Conservation (phyloP, 2,797 vertebrate genomes). For the Enteromius trimaculatus region DNA sequence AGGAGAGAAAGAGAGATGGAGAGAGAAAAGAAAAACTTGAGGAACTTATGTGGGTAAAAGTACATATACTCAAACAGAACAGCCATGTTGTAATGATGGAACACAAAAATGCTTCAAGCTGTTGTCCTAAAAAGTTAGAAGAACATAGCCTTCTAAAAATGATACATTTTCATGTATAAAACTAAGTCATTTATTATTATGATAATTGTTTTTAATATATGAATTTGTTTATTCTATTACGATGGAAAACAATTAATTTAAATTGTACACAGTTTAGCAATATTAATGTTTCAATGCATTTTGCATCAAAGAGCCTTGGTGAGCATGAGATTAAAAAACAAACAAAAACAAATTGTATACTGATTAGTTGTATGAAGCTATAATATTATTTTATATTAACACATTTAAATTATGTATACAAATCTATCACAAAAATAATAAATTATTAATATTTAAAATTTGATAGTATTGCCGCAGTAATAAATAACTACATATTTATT, state of each 20-base stretch:
- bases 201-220: background rate
- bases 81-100: background rate
- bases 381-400: background rate
- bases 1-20: background rate
- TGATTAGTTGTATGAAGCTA: too few species aligned
- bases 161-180: background rate
- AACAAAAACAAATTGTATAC: too few species aligned
- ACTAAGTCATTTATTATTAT: background rate
- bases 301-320: too few species aligned
- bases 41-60: background rate
- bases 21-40: background rate
- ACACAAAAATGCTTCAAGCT: background rate
- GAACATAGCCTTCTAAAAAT: background rate
- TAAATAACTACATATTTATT: slow-evolving; percentile 4
- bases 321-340: too few species aligned
- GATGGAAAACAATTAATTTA: too few species aligned
- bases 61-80: background rate
- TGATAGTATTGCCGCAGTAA: background rate
- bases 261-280: too few species aligned
- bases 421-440: background rate
- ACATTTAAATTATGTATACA: background rate
- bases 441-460: background rate
- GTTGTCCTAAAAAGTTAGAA: background rate
- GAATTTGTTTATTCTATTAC: too few species aligned
- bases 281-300: too few species aligned